Evolutionary conservation across 2,113 vertebrate genomes (phyloP), one percentile per base, ranked within the genome.

Genomic region (Lanius collurio): DNA sequence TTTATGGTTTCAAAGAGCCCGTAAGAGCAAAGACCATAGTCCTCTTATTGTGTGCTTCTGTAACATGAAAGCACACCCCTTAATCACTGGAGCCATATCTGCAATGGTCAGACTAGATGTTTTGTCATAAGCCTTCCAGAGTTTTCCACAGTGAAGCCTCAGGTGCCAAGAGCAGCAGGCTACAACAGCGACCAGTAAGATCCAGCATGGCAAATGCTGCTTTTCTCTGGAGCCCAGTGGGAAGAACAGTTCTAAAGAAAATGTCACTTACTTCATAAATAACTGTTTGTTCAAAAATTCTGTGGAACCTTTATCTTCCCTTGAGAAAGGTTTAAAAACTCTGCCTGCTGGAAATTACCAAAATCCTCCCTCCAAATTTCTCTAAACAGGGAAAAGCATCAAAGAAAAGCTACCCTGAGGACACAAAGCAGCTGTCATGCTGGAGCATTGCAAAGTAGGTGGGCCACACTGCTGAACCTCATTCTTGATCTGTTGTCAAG

Each of bases 401-500:
- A 95, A 93, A 91, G 87, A 68, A 86, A 60, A 90, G 64, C 79
- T 86, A 88, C 85, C 83, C 85, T 86, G 68, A 96, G 75, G 95
- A 95, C 79, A 90, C 65, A 95, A 83, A 77, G 76, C 82, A 90
- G 76, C 92, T 94, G 81, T 81, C 82, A 35, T 21, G 64, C 71
- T 81, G 79, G 68, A 94, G 59, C 65, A 83, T 2, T 88, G 88
- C 82, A 71, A 64, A 90, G 83, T 64, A 94, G 87, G 79, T 93
- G 92, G 92, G 73, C 75, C 85, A 90, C 56, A 21, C 46, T 64
- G 39, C 90, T 90, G 75, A 87, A 83, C 82, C 42, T 95, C 39
- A n/a, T 69, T 88, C 85, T 92, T 85, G 90, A 95, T 94, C 94
- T 96, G 35, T 28, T 91, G 90, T 95, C 89, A 97, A 94, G 93